A percentile compares a stretch with the other conserved stretches of the same genome.
Evolutionary conservation across 2,888 invertebrate species (phyloP).

Genomic region (Eristalis pertinax): DNA sequence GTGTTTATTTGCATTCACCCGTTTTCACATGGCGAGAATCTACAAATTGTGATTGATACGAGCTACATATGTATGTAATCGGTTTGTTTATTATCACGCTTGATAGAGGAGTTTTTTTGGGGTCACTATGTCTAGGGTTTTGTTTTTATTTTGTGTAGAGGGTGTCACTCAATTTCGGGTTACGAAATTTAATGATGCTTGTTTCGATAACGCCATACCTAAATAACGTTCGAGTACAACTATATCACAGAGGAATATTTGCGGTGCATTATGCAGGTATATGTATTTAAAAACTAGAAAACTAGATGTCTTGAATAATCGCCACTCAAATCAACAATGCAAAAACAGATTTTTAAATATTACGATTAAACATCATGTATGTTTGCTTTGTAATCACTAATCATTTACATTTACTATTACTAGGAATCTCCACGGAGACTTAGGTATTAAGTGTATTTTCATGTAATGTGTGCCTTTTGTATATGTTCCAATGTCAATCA

Average conservation of each 20-base stretch:
- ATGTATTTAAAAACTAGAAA: no score
- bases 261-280: no score
- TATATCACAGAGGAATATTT: no score
- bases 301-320: no score
- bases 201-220: not conserved
- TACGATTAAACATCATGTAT: not conserved
- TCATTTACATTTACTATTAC: no score
- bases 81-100: conserved; percentile 33
- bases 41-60: conserved; percentile 37
- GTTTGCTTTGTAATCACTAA: no score
- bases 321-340: no score
- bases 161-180: conserved; percentile 9
- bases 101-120: conserved; percentile 34
- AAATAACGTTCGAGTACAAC: not conserved
- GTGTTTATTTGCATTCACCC: conserved; percentile 26
- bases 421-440: no score
- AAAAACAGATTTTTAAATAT: no score
- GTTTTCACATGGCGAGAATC: conserved; percentile 40
- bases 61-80: conserved; percentile 38
- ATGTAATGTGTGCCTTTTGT: no score
- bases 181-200: not conserved
- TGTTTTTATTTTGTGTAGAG: conserved; percentile 25
- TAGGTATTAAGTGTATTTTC: no score
- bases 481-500: no score
- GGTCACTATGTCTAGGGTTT: conserved; percentile 55